Evolutionary conservation across 2,113 vertebrate genomes (phyloP).

Genomic region (Jaculus jaculus): DNA sequence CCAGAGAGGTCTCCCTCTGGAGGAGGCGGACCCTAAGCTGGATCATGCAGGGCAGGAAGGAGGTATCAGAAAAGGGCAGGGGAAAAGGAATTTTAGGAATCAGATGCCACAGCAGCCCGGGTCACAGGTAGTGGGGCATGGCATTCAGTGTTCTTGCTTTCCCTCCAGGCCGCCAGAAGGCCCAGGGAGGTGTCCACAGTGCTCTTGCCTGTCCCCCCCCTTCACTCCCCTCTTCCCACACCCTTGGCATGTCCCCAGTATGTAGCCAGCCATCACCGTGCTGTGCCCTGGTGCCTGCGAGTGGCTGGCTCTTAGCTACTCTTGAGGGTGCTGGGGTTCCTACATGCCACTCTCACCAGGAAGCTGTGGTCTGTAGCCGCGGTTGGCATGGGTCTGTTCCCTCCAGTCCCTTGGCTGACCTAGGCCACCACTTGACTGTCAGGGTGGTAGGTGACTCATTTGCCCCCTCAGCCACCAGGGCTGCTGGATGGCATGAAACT

Average conservation of each 20-base stretch:
- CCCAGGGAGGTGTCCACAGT: not conserved
- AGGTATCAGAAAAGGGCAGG: not conserved
- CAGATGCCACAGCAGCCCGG: not conserved
- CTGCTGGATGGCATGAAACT: too few relatives aligned
- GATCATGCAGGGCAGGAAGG: not conserved
- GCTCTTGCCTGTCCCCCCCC: not conserved
- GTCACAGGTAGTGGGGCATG: not conserved
- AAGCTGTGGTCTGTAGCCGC: accelerated
- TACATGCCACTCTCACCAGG: accelerated
- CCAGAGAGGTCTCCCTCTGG: not conserved
- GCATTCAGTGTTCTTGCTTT: not conserved
- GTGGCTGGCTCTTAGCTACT: not conserved
- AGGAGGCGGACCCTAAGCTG: not conserved
- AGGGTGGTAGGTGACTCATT: too few relatives aligned
- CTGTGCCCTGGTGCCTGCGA: not conserved
- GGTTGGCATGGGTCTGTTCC: too few relatives aligned
- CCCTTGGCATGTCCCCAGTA: too few relatives aligned
- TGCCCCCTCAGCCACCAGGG: too few relatives aligned
- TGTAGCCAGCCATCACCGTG: not conserved
- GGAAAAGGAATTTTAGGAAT: not conserved
- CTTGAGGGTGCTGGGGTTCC: not conserved
- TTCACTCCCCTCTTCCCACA: accelerated
- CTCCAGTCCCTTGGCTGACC: too few relatives aligned
- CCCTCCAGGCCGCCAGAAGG: not conserved
- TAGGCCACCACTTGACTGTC: not conserved